Evolutionary conservation across 2,113 vertebrate species (phyloP), one percentile per base, ranked within the genome.

Genomic region (Climacteris rufus): DNA sequence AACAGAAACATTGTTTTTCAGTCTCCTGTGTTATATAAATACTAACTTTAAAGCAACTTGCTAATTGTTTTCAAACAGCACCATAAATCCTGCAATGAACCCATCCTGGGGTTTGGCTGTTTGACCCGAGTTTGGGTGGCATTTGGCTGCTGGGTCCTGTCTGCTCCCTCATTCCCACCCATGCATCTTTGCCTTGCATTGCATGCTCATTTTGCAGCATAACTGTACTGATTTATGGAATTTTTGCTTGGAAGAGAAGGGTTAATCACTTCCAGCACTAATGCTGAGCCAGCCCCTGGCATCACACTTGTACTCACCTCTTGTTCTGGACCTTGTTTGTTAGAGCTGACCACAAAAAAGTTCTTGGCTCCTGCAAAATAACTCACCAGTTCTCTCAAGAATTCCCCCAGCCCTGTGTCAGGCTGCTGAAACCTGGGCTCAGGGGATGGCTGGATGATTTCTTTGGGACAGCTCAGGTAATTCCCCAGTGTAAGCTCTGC

Each of bases 361-460:
- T 15, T 83, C 75, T 49, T 94, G 92, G 88, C 60, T 96, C 85
- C 82, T 96, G 82, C 88, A 87, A 11, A 82, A 42, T 5, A 35
- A 2, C 5, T 79, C 7, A 11, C 37, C 23, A 53, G 57, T 15
- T 47, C 47, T 71, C 33, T 37, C 19, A 28, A 50, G 59, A 52
- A 5, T 30, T 31, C 25, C 2, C 10, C 40, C 31, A 9, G 54
- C 19, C 0, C 0, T 24, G 11, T 6, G 25, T 40, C 83, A 59
- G 49, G 45, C 31, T 88, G 50, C 71, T 75, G n/a, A 21, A 25
- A 7, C 30, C 33, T 31, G 30, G 11, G 18, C 31, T 63, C 39
- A 15, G 35, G 19, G 33, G 65, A 22, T 14, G 71, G 10, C 33
- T 81, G 87, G 53, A 2, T 66, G 45, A 4, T 19, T 20, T 15